Conservation (phyloP, 2,888 invertebrate genomes). For the Oxyscelio sp. region DNA sequence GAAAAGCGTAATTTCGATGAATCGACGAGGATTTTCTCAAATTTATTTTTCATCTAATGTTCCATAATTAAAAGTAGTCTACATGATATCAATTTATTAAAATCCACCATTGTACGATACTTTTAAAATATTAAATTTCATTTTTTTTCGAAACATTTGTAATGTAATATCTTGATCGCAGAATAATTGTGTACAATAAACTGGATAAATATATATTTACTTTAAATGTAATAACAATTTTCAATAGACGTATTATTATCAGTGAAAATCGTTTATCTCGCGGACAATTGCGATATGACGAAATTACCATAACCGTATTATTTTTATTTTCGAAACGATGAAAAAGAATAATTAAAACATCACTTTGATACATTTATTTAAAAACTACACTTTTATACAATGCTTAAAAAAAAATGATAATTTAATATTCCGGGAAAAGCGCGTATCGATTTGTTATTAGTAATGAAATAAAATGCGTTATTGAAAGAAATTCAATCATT, state of each 20-base stretch:
- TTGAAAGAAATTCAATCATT: slow-evolving; percentile 3
- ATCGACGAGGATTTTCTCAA: background rate
- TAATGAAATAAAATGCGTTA: background rate
- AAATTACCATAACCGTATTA: background rate
- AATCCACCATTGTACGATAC: no score
- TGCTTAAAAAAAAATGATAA: background rate
- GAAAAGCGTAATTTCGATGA: slow-evolving; percentile 35
- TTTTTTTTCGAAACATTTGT: background rate
- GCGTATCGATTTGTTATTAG: background rate
- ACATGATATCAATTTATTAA: no score
- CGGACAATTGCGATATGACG: background rate
- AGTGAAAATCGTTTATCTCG: background rate
- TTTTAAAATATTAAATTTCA: no score
- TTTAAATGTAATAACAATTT: background rate
- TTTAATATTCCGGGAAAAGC: background rate
- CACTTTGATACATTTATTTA: background rate
- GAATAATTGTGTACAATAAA: background rate
- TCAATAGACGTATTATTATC: background rate
- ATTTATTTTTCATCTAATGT: background rate
- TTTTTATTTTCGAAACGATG: background rate
- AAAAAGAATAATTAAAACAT: background rate
- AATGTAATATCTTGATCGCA: background rate
- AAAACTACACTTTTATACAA: background rate
- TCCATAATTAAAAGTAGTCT: background rate
- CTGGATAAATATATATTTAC: background rate